Conservation (phyloP, 2,797 vertebrate species). For the Hafferia zeledoni region DNA sequence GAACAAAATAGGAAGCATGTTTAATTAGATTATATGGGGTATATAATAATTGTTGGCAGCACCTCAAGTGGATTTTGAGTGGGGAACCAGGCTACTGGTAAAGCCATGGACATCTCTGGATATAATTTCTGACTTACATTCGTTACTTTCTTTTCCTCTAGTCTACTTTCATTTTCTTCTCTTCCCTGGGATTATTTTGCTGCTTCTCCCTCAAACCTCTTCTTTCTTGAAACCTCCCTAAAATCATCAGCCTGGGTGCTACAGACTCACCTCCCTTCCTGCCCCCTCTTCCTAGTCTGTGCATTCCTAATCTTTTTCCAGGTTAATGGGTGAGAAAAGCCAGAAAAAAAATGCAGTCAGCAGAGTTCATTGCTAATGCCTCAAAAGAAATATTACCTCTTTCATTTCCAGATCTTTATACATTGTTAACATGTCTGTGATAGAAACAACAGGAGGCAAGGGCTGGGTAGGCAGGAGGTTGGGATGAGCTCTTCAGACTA, state of each 20-base stretch:
- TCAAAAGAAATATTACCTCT: not conserved
- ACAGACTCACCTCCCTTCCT: not conserved
- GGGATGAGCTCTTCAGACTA: not conserved
- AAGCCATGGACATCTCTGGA: not conserved
- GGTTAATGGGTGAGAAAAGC: not conserved
- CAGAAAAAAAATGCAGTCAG: not conserved
- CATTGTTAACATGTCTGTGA: not conserved
- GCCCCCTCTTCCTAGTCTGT: not conserved
- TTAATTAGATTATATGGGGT: not conserved
- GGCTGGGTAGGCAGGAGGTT: not conserved
- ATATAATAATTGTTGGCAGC: not conserved
- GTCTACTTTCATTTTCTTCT: not conserved
- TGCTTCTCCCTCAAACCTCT: not conserved
- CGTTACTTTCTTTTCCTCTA: not conserved
- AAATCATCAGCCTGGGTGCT: not conserved
- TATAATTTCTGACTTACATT: not conserved
- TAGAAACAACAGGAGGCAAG: not conserved
- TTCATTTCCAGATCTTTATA: not conserved
- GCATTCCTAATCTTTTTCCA: not conserved
- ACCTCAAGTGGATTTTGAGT: not conserved
- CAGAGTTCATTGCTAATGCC: not conserved
- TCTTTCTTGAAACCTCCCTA: not conserved
- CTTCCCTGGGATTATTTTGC: not conserved
- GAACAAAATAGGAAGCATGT: not conserved
- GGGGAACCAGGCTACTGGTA: not conserved